phyloP scores from a whole-genome alignment of 2,888 invertebrate genomes.

The Acrobasis consociella region DNA sequence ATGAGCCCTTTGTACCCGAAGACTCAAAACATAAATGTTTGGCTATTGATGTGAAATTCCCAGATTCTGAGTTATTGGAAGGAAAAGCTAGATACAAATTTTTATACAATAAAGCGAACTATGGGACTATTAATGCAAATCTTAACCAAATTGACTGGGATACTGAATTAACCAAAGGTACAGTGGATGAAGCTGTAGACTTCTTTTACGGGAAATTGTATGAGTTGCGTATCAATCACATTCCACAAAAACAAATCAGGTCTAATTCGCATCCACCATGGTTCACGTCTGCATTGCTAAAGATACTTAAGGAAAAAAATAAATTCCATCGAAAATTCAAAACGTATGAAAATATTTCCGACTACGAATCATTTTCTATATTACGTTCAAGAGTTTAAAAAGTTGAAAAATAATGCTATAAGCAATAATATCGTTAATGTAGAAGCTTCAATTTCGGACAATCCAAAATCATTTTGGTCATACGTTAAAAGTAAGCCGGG shows the following conservation, averaged over 20 bases:
- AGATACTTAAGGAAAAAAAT: conserved; percentile 17
- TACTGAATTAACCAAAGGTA: neutral
- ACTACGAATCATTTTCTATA: conserved; percentile 5
- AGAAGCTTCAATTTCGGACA: conserved; percentile 14
- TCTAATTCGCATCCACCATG: conserved; percentile 4
- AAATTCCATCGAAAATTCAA: conserved; percentile 19
- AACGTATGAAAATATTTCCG: conserved; percentile 5
- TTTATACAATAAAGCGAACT: no score
- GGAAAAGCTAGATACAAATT: no score
- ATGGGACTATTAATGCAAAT: neutral
- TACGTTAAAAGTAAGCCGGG: conserved; percentile 23
- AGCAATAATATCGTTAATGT: conserved; percentile 7
- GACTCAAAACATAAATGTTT: no score
- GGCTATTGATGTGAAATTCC: no score
- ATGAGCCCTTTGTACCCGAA: no score
- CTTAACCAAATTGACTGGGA: conserved; percentile 9
- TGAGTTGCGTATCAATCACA: neutral
- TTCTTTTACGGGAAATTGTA: conserved; percentile 9
- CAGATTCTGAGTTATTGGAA: no score
- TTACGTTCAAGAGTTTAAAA: conserved; percentile 4
- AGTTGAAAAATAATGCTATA: conserved; percentile 16
- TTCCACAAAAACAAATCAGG: neutral
- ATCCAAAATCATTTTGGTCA: conserved; percentile 24
- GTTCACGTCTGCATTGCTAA: conserved; percentile 13
- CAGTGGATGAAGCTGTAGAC: conserved; percentile 7